Percentiles rank a stretch among this genome's conserved stretches.
Evolutionary conservation across 2,797 vertebrate genomes (phyloP).

Genomic region (Alfaro cultratus): DNA sequence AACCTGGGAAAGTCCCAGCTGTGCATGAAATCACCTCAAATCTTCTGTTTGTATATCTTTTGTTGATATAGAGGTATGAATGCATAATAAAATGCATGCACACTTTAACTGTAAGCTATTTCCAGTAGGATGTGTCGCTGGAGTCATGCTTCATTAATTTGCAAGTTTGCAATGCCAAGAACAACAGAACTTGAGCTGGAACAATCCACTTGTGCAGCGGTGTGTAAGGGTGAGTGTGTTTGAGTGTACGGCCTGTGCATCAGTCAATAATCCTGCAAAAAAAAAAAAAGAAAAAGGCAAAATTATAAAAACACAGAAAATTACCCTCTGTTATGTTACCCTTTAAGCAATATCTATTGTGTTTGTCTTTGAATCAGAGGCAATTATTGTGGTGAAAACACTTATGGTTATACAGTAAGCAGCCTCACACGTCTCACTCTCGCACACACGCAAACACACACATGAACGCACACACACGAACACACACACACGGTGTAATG

Average conservation of each 20-base stretch:
- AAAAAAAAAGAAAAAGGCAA: slow-evolving; percentile 8
- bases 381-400: slow-evolving; percentile 65
- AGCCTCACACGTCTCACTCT: slow-evolving; percentile 70
- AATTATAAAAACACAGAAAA: slow-evolving; percentile 36
- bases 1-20: slow-evolving; percentile 21
- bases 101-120: background rate
- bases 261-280: slow-evolving; percentile 22
- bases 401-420: slow-evolving; percentile 67
- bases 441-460: background rate
- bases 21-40: background rate
- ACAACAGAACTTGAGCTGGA: slow-evolving; percentile 44
- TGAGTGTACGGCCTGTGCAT: slow-evolving; percentile 10
- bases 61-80: background rate
- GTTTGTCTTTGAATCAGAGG: slow-evolving; percentile 50
- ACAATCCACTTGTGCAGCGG: slow-evolving; percentile 32
- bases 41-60: slow-evolving; percentile 12
- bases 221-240: slow-evolving; percentile 16
- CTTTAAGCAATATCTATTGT: slow-evolving; percentile 38
- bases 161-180: slow-evolving; percentile 25
- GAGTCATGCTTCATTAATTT: slow-evolving; percentile 32
- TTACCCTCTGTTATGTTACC: slow-evolving; percentile 17
- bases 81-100: background rate
- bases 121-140: slow-evolving; percentile 1
- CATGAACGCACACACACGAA: slow-evolving; percentile 52
- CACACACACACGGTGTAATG: slow-evolving; percentile 89